A percentile compares a stretch with the other conserved stretches of the same genome.
Evolutionary conservation across 2,113 vertebrate genomes (phyloP).

Genomic region (Prinia subflava): DNA sequence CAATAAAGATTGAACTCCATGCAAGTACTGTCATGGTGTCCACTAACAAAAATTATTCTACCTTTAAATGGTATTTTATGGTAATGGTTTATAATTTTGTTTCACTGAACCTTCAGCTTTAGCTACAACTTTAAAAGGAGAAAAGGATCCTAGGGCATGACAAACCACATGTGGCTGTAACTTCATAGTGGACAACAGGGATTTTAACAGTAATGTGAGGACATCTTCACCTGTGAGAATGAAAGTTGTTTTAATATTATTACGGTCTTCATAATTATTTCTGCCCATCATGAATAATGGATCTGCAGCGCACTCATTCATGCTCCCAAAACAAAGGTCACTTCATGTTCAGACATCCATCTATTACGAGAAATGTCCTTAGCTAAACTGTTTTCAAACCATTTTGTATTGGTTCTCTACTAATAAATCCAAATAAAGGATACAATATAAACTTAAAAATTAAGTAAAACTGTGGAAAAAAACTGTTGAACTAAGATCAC

Average conservation of each 20-base stretch:
- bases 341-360: not conserved
- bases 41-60: not conserved
- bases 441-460: not conserved
- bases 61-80: not conserved
- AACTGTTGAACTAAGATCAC: not conserved
- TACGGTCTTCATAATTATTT: not conserved
- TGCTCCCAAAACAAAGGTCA: not conserved
- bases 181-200: not conserved
- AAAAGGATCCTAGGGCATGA: not conserved
- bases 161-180: not conserved
- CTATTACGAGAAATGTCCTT: not conserved
- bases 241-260: not conserved
- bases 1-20: not conserved
- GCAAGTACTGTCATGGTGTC: not conserved
- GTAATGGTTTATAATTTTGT: not conserved
- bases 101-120: not conserved
- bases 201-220: not conserved
- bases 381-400: not conserved
- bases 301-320: not conserved
- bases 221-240: not conserved
- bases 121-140: not conserved
- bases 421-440: not conserved
- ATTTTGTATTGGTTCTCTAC: not conserved
- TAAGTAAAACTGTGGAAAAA: not conserved
- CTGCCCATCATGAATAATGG: not conserved